Evolutionary conservation across 1,140 invertebrate genomes (phyloP).

Genomic region (Leptoteleia sp.): DNA sequence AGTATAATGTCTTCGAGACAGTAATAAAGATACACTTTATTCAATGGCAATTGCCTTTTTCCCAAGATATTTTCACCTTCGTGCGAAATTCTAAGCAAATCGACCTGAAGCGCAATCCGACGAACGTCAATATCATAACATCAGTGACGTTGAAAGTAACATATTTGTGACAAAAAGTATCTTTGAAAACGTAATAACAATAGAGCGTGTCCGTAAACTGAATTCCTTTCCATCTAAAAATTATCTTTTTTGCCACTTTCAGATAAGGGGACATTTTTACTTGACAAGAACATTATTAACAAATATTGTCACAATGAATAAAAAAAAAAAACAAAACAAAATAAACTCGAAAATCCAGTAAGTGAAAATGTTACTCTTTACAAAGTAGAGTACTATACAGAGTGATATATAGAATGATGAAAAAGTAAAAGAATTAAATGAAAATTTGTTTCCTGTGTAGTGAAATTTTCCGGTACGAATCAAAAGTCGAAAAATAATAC

Average conservation of each 20-base stretch:
- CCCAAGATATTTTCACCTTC: conserved; percentile 21
- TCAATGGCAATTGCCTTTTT: conserved; percentile 16
- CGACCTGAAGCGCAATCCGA: conserved; percentile 19
- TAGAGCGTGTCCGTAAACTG: too few species aligned
- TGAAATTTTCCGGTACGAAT: neutral
- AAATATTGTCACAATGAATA: too few species aligned
- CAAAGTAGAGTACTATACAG: too few species aligned
- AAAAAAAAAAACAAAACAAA: too few species aligned
- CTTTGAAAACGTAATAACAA: conserved; percentile 41
- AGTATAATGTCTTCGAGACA: too few species aligned
- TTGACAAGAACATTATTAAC: too few species aligned
- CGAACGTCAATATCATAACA: conserved; percentile 36
- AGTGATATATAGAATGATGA: too few species aligned
- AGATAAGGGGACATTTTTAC: conserved; percentile 3
- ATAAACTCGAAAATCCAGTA: too few species aligned
- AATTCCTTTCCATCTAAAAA: conserved; percentile 14
- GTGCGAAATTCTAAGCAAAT: conserved; percentile 29
- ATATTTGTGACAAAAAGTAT: conserved; percentile 38
- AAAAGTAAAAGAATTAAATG: too few species aligned
- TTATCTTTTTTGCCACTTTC: conserved; percentile 22
- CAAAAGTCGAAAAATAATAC: neutral
- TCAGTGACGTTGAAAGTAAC: conserved; percentile 45
- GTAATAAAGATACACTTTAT: neutral
- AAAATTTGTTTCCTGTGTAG: neutral
- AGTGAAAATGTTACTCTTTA: too few species aligned